These are phyloP conservation scores for Eulemur albifrons DNA, from an alignment of 2,797 vertebrate genomes.

Conservation along the genomic window DNA sequence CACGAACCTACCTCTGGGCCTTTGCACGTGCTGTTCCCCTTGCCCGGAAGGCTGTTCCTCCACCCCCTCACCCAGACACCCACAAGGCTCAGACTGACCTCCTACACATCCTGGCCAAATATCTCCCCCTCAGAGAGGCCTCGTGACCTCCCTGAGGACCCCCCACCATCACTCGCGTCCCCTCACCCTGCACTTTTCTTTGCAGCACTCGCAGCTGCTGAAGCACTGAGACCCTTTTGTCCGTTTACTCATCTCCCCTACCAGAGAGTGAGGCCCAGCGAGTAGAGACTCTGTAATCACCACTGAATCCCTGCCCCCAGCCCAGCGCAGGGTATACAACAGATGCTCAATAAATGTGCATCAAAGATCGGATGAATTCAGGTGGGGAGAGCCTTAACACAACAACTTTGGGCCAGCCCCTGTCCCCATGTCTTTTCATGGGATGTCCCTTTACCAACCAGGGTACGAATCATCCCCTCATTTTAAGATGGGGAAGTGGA, in stretches of 20 bases:
- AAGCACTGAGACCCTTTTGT: neutral
- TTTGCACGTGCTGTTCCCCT: neutral
- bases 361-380: neutral
- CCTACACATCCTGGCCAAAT: neutral
- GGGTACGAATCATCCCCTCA: neutral
- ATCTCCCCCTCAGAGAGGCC: neutral
- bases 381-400: neutral
- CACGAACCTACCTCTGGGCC: neutral
- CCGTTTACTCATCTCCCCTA: fast-evolving
- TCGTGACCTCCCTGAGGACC: neutral
- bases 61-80: neutral
- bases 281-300: neutral
- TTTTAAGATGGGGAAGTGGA: neutral
- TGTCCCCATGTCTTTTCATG: neutral
- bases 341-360: neutral
- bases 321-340: neutral
- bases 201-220: fast-evolving
- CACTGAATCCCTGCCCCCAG: neutral
- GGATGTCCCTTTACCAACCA: neutral
- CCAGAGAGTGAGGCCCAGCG: neutral
- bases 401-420: neutral
- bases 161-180: neutral
- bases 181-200: neutral
- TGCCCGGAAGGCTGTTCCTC: neutral
- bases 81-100: neutral